phyloP scores from a whole-genome alignment of 2,888 invertebrate genomes.

The Calliscelio sp. region DNA sequence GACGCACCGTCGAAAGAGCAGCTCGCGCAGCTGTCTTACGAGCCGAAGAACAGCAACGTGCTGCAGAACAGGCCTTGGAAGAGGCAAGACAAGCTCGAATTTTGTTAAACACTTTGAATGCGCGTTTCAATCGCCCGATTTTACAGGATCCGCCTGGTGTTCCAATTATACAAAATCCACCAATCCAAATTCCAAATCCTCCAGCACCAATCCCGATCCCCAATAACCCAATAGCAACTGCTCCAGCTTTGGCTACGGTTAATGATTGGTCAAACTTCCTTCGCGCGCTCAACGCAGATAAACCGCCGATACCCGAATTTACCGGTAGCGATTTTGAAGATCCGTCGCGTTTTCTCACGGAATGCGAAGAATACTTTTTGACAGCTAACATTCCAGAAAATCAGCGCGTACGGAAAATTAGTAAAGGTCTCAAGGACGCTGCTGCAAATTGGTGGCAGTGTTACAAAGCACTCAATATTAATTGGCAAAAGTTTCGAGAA shows the following conservation, averaged over 20 bases:
- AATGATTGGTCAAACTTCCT: constrained; percentile 6
- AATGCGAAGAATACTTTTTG: constrained; percentile 11
- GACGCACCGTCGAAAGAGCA: no score
- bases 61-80: no score
- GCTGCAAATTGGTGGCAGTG: constrained; percentile 46
- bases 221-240: no score
- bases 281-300: constrained; percentile 10
- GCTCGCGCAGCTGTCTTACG: no score
- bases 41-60: no score
- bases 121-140: no score
- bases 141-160: no score
- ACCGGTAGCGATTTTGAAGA: constrained; percentile 19
- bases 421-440: background rate
- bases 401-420: background rate
- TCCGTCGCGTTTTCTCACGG: background rate
- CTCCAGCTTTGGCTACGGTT: background rate
- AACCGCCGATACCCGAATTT: background rate
- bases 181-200: no score
- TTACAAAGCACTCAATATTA: background rate
- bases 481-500: constrained; percentile 32
- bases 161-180: no score
- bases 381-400: background rate
- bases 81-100: no score
- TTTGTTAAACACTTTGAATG: no score
- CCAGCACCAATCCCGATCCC: no score